Evolutionary conservation across 2,797 vertebrate genomes (phyloP).

Genomic region (Bovichtus variegatus): DNA sequence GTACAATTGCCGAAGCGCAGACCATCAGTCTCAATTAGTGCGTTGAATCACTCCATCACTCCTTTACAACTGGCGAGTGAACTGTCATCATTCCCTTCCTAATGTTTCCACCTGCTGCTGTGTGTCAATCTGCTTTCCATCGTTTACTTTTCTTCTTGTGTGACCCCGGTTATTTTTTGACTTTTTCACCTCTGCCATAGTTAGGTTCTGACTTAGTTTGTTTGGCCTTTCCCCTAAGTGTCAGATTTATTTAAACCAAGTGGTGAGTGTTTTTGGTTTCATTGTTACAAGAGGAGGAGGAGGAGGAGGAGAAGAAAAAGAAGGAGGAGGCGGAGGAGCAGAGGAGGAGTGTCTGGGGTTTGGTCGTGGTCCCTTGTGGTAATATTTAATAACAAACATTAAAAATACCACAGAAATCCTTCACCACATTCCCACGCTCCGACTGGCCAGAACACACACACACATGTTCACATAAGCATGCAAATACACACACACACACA

Average conservation of each 20-base stretch:
- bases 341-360: constrained; percentile 77
- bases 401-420: constrained; percentile 87
- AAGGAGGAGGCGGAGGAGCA: constrained; percentile 31
- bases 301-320: constrained; percentile 1
- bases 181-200: constrained; percentile 23
- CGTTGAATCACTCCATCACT: not conserved
- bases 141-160: not conserved
- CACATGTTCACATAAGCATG: constrained; percentile 39
- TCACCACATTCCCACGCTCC: constrained; percentile 87
- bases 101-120: constrained; percentile 52
- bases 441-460: constrained; percentile 67
- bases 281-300: constrained; percentile 69
- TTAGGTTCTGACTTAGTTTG: constrained; percentile 19
- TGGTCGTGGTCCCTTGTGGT: constrained; percentile 84
- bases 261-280: constrained; percentile 51
- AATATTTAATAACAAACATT: constrained; percentile 90
- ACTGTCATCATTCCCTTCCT: not conserved
- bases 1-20: no score
- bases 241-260: constrained; percentile 59
- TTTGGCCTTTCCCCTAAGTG: constrained; percentile 43
- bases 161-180: constrained; percentile 37
- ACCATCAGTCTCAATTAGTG: not conserved
- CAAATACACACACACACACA: constrained; percentile 22
- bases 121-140: not conserved
- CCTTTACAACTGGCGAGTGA: not conserved